A percentile compares a stretch with the other conserved stretches of the same genome.
These are phyloP conservation scores for Ochropleura leucogaster DNA, from an alignment of 2,888 invertebrate species.

Conservation along the genomic window DNA sequence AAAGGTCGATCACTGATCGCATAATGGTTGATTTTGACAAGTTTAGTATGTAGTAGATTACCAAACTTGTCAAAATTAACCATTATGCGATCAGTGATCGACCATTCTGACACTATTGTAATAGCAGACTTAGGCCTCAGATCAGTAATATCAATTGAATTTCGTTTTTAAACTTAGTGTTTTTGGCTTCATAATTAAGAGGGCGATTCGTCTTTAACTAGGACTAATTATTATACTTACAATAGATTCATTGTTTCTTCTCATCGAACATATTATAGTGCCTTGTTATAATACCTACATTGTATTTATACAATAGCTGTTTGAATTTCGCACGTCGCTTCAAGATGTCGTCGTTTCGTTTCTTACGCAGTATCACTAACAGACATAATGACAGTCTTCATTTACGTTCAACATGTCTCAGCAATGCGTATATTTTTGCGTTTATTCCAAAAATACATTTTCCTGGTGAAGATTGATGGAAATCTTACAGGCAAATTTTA, in stretches of 20 bases:
- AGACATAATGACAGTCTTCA: slow-evolving; percentile 30
- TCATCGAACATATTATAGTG: not conserved
- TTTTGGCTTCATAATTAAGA: not conserved
- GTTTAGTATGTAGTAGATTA: no score
- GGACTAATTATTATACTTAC: slow-evolving; percentile 7
- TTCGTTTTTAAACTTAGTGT: not conserved
- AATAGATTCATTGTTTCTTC: slow-evolving; percentile 13
- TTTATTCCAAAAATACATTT: slow-evolving; percentile 16
- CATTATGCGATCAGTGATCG: no score
- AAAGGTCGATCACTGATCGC: no score
- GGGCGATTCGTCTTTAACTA: not conserved
- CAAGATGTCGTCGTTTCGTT: slow-evolving; percentile 23
- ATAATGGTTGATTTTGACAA: no score
- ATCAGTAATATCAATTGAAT: not conserved
- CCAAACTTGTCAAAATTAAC: no score
- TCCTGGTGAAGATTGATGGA: slow-evolving; percentile 12
- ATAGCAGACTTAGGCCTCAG: no score
- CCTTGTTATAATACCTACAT: slow-evolving; percentile 35
- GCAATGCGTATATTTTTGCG: not conserved
- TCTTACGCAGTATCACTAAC: slow-evolving; percentile 9
- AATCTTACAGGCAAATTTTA: slow-evolving; percentile 1
- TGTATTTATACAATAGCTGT: slow-evolving; percentile 39
- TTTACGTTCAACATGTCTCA: slow-evolving; percentile 20
- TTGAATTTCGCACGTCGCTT: slow-evolving; percentile 45
- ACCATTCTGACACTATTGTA: no score